Evolutionary conservation across 1,140 invertebrate species (phyloP).

Genomic region (Mactra quadrangularis): DNA sequence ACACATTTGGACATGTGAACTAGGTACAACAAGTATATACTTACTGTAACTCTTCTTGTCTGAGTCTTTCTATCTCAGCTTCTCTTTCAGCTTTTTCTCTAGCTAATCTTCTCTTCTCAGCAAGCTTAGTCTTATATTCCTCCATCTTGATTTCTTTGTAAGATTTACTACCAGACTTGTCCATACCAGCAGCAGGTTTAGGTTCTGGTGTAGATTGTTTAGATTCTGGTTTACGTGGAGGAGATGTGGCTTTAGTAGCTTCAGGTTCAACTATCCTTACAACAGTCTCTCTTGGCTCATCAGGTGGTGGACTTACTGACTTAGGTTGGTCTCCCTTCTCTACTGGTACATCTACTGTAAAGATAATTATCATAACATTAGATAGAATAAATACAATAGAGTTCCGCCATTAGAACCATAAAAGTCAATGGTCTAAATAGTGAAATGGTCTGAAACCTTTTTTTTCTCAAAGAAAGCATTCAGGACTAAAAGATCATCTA

Average conservation of each 20-base stretch:
- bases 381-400: too few species aligned
- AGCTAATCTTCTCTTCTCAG: constrained; percentile 80
- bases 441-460: too few species aligned
- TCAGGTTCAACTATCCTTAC: constrained; percentile 21
- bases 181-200: constrained; percentile 12
- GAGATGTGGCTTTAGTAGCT: neutral
- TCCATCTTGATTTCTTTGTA: constrained; percentile 73
- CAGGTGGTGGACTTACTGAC: constrained; percentile 9
- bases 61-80: constrained; percentile 79
- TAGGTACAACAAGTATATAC: constrained; percentile 10
- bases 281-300: neutral
- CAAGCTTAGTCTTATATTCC: constrained; percentile 81
- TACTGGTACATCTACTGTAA: neutral
- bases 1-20: too few species aligned
- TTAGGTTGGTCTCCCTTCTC: neutral
- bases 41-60: constrained; percentile 75
- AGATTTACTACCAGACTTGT: constrained; percentile 55
- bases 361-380: too few species aligned
- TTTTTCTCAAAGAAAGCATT: too few species aligned
- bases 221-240: constrained; percentile 1
- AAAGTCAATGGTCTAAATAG: too few species aligned
- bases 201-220: constrained; percentile 46
- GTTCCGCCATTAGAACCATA: too few species aligned
- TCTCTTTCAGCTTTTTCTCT: constrained; percentile 81
- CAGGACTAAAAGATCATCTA: too few species aligned